Conservation (phyloP, 2,888 invertebrate genomes). For the Diadegma fenestrale region DNA sequence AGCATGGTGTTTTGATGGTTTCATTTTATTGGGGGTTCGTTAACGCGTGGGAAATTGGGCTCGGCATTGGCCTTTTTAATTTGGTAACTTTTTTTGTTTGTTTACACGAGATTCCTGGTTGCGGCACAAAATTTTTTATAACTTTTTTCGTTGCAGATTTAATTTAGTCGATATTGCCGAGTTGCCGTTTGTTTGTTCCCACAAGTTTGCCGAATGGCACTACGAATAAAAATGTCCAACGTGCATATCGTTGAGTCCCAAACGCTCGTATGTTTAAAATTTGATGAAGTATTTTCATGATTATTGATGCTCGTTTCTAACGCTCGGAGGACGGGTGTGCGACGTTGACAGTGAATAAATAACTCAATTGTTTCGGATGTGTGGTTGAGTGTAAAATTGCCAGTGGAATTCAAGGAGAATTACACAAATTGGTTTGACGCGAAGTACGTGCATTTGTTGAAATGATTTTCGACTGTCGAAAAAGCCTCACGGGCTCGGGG, state of each 20-base stretch:
- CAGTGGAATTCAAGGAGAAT: conserved; percentile 7
- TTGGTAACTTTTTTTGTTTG: too few species aligned
- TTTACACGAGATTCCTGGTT: neutral
- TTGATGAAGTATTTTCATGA: neutral
- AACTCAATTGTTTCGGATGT: conserved; percentile 16
- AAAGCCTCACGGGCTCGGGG: conserved; percentile 23
- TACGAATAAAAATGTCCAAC: neutral
- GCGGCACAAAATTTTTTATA: neutral
- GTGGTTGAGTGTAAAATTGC: conserved; percentile 14
- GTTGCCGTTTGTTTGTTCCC: neutral
- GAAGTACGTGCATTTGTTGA: conserved; percentile 5
- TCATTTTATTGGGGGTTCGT: neutral
- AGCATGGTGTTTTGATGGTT: too few species aligned
- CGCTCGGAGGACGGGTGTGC: neutral
- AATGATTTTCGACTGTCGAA: conserved; percentile 31
- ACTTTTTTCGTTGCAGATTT: neutral
- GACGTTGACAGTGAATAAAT: conserved; percentile 34
- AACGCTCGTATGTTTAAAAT: neutral
- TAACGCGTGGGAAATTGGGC: neutral
- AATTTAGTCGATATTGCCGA: neutral
- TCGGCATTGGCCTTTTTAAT: too few species aligned
- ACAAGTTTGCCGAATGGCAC: neutral
- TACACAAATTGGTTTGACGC: conserved; percentile 18
- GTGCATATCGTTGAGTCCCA: neutral
- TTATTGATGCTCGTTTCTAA: neutral